Conservation (phyloP, 1,140 invertebrate species). For the Drosophila sucinea region DNA sequence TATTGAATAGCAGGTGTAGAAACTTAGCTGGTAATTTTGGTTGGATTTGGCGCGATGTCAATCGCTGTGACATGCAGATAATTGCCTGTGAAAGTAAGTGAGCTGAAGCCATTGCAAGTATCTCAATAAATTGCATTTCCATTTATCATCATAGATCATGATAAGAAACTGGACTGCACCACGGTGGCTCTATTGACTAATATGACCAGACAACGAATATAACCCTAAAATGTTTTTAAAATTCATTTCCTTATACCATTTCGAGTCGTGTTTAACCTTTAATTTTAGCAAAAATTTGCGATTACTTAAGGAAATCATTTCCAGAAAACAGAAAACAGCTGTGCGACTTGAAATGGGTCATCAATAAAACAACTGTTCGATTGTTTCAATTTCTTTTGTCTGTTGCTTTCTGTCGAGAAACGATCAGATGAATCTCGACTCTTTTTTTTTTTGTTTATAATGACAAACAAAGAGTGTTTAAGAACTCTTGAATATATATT, state of each 20-base stretch:
- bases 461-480: too few relatives aligned
- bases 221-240: neutral
- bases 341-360: neutral
- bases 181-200: neutral
- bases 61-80: slow-evolving; percentile 44
- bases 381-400: neutral
- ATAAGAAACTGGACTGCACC: neutral
- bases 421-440: too few relatives aligned
- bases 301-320: neutral
- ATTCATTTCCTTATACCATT: neutral
- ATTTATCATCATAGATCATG: neutral
- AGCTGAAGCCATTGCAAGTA: neutral
- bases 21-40: slow-evolving; percentile 12
- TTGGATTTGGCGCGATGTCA: slow-evolving; percentile 41
- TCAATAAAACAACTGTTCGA: slow-evolving; percentile 1
- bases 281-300: too few relatives aligned
- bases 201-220: neutral
- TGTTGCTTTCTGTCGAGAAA: too few relatives aligned
- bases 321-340: neutral
- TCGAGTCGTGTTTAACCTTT: neutral
- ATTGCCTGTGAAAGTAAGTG: slow-evolving; percentile 39
- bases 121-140: neutral
- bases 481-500: too few relatives aligned
- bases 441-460: too few relatives aligned
- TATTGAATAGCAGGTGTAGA: slow-evolving; percentile 28